Percentiles rank a stretch among this genome's conserved stretches.
Evolutionary conservation across 2,888 invertebrate species (phyloP).

Genomic region (Drosophila prostipennis): DNA sequence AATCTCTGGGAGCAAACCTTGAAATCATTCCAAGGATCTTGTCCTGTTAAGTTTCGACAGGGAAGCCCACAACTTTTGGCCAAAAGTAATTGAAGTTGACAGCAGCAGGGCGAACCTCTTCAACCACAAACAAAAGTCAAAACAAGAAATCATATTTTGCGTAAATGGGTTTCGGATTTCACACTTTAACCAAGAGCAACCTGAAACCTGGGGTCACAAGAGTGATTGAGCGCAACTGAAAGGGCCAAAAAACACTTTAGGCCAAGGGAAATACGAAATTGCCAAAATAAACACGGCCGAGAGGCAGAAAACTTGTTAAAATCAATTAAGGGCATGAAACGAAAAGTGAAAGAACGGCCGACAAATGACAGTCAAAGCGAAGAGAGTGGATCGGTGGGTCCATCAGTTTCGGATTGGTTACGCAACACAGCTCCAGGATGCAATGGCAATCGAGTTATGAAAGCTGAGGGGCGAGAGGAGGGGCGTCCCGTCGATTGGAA

Average conservation of each 20-base stretch:
- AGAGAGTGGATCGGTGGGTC: constrained; percentile 9
- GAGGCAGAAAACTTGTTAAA: constrained; percentile 47
- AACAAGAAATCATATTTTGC: constrained; percentile 50
- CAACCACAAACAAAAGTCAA: constrained; percentile 37
- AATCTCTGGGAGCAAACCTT: constrained; percentile 5
- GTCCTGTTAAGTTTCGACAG: constrained; percentile 25
- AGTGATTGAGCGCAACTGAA: constrained; percentile 56
- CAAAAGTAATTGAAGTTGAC: constrained; percentile 39
- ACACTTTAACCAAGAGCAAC: constrained; percentile 52
- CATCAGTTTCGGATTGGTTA: constrained; percentile 34
- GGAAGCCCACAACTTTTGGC: constrained; percentile 10
- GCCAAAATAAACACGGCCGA: constrained; percentile 36
- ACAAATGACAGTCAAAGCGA: constrained; percentile 50
- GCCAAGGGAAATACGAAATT: constrained; percentile 27
- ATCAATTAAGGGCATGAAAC: constrained; percentile 46
- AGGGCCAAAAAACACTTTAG: constrained; percentile 32
- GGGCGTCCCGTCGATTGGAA: constrained; percentile 34
- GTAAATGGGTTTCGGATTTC: constrained; percentile 59
- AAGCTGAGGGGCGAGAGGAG: constrained; percentile 39
- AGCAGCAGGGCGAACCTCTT: constrained; percentile 7
- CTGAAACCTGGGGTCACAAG: constrained; percentile 50
- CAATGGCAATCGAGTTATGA: constrained; percentile 46
- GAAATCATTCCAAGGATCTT: constrained; percentile 27
- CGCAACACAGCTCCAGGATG: constrained; percentile 46
- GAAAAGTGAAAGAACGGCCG: constrained; percentile 61